Percentiles rank a stretch among this genome's conserved stretches.
phyloP scores from a whole-genome alignment of 2,113 vertebrate species.

The Mustela nigripes region DNA sequence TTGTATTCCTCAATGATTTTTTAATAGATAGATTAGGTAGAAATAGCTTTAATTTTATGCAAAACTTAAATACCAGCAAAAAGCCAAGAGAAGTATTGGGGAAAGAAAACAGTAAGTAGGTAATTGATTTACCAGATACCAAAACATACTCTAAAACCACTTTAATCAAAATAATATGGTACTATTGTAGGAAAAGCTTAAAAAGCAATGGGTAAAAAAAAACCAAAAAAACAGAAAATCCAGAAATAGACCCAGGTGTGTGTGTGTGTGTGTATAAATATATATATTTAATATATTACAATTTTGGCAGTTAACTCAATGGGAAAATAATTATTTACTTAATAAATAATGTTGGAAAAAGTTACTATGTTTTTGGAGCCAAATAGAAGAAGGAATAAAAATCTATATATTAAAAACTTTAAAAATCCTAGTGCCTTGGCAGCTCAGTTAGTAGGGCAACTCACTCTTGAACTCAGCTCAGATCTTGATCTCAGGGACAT shows the following conservation, averaged over 20 bases:
- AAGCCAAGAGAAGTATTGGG: background rate
- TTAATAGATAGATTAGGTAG: background rate
- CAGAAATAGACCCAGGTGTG: background rate
- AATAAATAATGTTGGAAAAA: background rate
- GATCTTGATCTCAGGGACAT: background rate
- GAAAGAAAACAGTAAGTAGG: background rate
- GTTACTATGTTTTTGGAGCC: background rate
- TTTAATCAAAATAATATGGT: background rate
- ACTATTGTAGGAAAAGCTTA: background rate
- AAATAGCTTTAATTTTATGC: background rate
- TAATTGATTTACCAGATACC: background rate
- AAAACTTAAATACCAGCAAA: background rate
- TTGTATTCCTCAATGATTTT: background rate
- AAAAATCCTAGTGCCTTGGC: background rate
- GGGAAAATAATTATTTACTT: background rate
- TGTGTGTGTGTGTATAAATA: too few species aligned
- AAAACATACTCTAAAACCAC: background rate
- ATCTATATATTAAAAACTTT: background rate
- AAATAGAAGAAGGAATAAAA: background rate
- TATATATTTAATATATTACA: background rate
- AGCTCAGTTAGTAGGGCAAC: background rate
- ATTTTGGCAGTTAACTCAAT: background rate
- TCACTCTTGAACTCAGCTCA: background rate
- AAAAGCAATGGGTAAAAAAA: background rate
- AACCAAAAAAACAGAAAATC: background rate